Base-by-base conservation (phyloP, 1,140 invertebrate species). In the Tyrophagus putrescentiae region DNA sequence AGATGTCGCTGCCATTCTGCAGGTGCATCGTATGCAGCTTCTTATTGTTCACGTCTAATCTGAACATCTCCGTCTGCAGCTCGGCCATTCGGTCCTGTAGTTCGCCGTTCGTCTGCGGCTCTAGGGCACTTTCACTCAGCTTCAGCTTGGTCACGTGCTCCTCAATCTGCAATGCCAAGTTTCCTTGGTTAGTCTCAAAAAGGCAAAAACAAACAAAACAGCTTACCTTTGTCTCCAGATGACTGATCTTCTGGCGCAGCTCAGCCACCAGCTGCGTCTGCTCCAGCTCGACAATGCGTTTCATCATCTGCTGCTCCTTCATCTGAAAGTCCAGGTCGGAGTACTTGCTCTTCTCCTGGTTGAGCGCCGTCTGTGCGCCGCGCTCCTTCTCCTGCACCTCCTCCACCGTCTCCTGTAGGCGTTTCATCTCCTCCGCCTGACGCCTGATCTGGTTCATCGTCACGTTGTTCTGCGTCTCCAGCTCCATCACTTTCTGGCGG, bases 391-490 rank as follows among this genome's bases (percentile, higher is more conserved):
- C 75, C 16, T 83, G 75, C 3, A 80, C 78, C 21, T 76, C 71
- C 61, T 94, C 89, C 0, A 91, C 70, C 44, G 82, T 78, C 58
- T 88, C 84, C 28, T 81, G 78, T 64, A 94, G 70, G 64, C 80
- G 77, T 68, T 91, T 87, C 64, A 87, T 82, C 67, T 95, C 89
- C 60, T 96, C 91, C 67, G 96, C 93, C 73, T 96, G 89, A 29
- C 93, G 77, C 28, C 85, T 80, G 60, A 95, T 76, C 69, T 96
- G 91, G 75, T 97, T 96, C 11, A 85, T 86, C 41, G 87, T 87
- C 0, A 97, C 90, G 71, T 96, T 89, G 34, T 93, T 90, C 63
- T 78, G 90, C 1, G 93, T 95, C 71, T 98, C 93, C n/a, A 97
- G 77, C 73, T 98, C 92, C 94, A 98, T 98, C 0, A 94, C 84